Percentiles rank a stretch among this genome's conserved stretches.
Evolutionary conservation across 1,140 invertebrate genomes (phyloP).

Genomic region (Dreissena polymorpha): DNA sequence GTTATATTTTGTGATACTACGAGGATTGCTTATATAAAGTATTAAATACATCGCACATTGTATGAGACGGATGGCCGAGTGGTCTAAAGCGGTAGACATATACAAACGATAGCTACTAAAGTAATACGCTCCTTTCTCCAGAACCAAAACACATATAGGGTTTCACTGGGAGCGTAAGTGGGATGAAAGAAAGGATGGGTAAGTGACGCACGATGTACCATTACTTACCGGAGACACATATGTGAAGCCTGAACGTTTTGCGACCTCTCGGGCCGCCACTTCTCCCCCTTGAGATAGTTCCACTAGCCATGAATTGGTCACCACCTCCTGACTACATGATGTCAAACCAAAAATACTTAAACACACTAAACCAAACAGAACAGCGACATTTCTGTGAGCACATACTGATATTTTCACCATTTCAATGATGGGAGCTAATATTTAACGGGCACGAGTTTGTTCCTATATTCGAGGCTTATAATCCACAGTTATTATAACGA

Average conservation of each 20-base stretch:
- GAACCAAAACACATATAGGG: too few relatives aligned
- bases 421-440: conserved; percentile 27
- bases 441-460: background rate
- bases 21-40: too few relatives aligned
- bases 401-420: conserved; percentile 48
- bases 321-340: conserved; percentile 38
- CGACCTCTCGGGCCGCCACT: conserved; percentile 34
- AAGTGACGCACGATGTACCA: too few relatives aligned
- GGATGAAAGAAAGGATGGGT: too few relatives aligned
- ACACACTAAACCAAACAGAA: conserved; percentile 30
- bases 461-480: background rate
- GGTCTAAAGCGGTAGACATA: too few relatives aligned
- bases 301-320: conserved; percentile 50
- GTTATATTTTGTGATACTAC: too few relatives aligned
- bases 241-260: conserved; percentile 50
- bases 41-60: too few relatives aligned
- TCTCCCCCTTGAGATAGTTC: conserved; percentile 34
- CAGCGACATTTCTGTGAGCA: conserved; percentile 13
- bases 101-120: too few relatives aligned
- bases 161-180: too few relatives aligned
- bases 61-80: too few relatives aligned
- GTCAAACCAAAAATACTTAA: conserved; percentile 17
- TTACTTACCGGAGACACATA: conserved; percentile 52
- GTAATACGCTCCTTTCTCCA: too few relatives aligned
- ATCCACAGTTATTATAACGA: background rate